Evolutionary conservation across 2,797 vertebrate species (phyloP), one percentile per base, ranked within the genome.

Genomic region (Periophthalmus magnuspinnatus): DNA sequence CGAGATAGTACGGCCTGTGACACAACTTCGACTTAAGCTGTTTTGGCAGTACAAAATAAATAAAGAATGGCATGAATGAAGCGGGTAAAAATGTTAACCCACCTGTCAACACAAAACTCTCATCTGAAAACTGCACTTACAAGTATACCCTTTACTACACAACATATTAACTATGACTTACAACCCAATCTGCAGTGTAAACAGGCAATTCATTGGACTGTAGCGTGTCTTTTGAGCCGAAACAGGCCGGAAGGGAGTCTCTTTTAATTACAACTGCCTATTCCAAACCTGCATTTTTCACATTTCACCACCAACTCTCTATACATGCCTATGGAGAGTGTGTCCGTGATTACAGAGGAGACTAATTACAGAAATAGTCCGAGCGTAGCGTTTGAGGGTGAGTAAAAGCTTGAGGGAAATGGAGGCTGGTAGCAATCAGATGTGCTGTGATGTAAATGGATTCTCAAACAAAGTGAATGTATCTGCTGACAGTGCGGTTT

Each of bases 231-330:
- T 32, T 65, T 36, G 33, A 9, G 50, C 54, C 33, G 21, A 19
- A 75, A 56, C 67, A 24, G 70, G 79, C 71, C 38, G 22, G 67
- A 62, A 77, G 71, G 58, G n/a, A 61, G 83, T 69, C 69, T 67
- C 61, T 78, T 83, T 80, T 83, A 83, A 82, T 83, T 77, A 81
- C 67, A 19, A 24, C n/a, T 69, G 65, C 17, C 62, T 69, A 70
- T 66, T 55, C 8, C 67, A 74, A 79, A 76, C 65, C n/a, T 19
- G 22, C 61, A 45, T 76, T 59, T 76, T 63, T 55, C 68, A 45
- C 32, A 67, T 75, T 69, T 16, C 14, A 45, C 41, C 41, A 54
- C 33, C 14, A 64, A 13, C 21, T 62, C 65, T 65, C 16, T 32
- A 24, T 11, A 24, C 17, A 4, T 56, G 74, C 63, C 24, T 61